Evolutionary conservation across 2,888 invertebrate species (phyloP), one percentile per base, ranked within the genome.

Genomic region (Linnaemya vulpina): DNA sequence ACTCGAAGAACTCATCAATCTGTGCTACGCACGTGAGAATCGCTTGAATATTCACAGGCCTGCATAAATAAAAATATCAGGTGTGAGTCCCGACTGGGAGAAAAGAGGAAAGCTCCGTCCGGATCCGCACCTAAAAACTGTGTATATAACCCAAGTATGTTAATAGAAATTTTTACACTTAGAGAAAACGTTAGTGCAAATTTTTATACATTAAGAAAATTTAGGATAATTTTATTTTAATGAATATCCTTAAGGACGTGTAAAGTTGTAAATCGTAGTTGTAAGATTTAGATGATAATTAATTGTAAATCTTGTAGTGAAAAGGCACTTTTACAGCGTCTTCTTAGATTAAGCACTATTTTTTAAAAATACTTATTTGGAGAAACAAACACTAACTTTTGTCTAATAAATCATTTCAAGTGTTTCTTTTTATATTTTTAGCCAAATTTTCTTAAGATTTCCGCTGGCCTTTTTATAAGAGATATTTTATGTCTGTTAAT

Each of bases 121-220:
- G 9, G 8, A 20, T 17, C 0, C 3, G 9, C 15, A 10, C 15
- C 9, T 8, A 51, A 51, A 38, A 30, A 30, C 30, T 30, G 30
- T n/a, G n/a, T n/a, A n/a, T n/a, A n/a, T n/a, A n/a, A n/a, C n/a
- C n/a, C n/a, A n/a, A n/a, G 17, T 17, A 49, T 55, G 53, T 55
- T 25, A 15, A 30, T 55, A 68, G 13, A 68, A 17, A 35, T 38
- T 35, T 35, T 11, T 51, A 68, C 22, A 68, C 51, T 71, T 71
- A 60, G 58, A 60, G 20, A 60, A 60, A 30, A 46, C 35, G 3
- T 25, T 17, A 71, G 71, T 71, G 71, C 71, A 71, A 71, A 58
- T 60, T 55, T 55, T 38, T 15, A 7, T n/a, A 58, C 25, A 8
- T 22, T 58, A 43, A 20, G 9, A 20, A 9, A 17, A n/a, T 22